Percentiles rank a stretch among this genome's conserved stretches.
Conservation (phyloP, 2,113 vertebrate genomes). For the Turnix velox region DNA sequence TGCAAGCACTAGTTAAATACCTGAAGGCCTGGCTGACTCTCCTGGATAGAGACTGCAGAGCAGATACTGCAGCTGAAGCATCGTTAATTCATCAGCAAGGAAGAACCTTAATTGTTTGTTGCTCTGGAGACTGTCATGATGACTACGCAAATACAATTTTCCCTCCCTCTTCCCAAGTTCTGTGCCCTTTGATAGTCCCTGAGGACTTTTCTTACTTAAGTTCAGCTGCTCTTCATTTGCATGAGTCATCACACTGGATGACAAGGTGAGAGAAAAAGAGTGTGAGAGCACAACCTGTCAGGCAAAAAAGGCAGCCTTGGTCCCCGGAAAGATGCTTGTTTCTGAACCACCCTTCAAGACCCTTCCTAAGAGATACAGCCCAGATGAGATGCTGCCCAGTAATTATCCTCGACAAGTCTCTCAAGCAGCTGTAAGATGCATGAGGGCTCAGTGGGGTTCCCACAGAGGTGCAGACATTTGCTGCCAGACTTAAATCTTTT, state of each 20-base stretch:
- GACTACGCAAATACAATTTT: conserved; percentile 8
- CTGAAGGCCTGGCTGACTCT: not conserved
- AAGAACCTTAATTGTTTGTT: conserved; percentile 41
- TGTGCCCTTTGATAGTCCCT: conserved; percentile 37
- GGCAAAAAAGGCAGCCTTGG: not conserved
- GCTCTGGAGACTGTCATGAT: conserved; percentile 10
- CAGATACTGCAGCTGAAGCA: not conserved
- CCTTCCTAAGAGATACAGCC: not conserved
- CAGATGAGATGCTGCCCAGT: not conserved
- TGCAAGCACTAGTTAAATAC: not conserved
- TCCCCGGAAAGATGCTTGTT: not conserved
- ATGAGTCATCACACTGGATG: conserved; percentile 19
- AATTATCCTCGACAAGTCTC: not conserved
- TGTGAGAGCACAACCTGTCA: not conserved
- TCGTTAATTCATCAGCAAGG: conserved; percentile 6
- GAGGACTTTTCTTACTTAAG: conserved; percentile 6
- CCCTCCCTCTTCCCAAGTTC: not conserved
- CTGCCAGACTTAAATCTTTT: not conserved
- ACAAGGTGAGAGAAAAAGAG: conserved; percentile 19
- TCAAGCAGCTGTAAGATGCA: not conserved
- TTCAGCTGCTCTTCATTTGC: conserved; percentile 38
- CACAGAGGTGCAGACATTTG: not conserved
- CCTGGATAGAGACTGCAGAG: not conserved
- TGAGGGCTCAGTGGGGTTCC: not conserved
- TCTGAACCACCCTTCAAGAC: not conserved